phyloP scores from a whole-genome alignment of 2,797 vertebrate genomes.

The Takifugu rubripes region DNA sequence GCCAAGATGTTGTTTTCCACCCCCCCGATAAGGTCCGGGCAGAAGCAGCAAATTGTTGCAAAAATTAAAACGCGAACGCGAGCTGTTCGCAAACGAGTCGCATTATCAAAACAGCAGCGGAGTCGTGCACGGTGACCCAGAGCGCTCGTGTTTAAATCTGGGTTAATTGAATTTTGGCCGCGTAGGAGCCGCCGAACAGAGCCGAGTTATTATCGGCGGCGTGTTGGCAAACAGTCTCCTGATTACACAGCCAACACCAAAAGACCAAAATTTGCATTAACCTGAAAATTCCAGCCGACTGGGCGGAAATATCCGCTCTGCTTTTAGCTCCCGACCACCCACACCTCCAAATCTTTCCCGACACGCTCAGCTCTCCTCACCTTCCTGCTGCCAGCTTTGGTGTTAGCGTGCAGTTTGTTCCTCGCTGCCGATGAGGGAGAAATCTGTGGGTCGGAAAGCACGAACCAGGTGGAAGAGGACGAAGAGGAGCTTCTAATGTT shows the following conservation, averaged over 20 bases:
- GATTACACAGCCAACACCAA: not conserved
- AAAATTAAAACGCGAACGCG: conserved; percentile 30
- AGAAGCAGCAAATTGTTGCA: conserved; percentile 19
- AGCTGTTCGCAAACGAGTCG: conserved; percentile 14
- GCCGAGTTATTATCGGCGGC: not conserved
- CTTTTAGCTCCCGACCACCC: not conserved
- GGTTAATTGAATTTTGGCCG: conserved; percentile 2
- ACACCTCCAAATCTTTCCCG: not conserved
- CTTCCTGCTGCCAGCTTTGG: not conserved
- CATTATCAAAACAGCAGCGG: conserved; percentile 1
- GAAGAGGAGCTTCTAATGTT: too few species aligned
- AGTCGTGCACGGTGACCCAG: not conserved
- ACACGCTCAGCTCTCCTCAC: not conserved
- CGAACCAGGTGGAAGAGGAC: not conserved
- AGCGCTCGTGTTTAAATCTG: not conserved
- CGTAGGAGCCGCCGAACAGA: conserved; percentile 1
- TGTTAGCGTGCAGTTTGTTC: not conserved
- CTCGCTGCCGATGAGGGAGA: not conserved
- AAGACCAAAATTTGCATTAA: not conserved
- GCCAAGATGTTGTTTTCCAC: conserved; percentile 37
- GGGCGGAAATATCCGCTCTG: not conserved
- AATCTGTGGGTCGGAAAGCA: not conserved
- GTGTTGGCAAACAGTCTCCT: not conserved
- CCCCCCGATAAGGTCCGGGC: conserved; percentile 24
- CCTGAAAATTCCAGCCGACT: not conserved